Percentiles rank a stretch among this genome's conserved stretches.
Evolutionary conservation across 2,113 vertebrate genomes (phyloP).

Genomic region (Raja brachyura): DNA sequence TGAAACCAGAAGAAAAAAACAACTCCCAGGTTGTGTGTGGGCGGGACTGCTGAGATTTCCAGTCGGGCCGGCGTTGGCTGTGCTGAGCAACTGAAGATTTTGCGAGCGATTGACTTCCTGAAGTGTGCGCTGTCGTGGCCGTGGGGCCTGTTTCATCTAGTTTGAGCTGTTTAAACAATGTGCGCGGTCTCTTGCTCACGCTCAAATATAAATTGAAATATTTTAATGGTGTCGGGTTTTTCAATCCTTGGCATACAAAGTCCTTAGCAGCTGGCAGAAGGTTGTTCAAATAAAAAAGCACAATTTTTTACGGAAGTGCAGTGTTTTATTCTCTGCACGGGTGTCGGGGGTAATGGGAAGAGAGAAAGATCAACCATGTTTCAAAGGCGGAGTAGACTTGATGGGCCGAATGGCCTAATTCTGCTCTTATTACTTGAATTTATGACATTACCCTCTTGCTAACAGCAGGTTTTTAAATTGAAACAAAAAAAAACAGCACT

Average conservation of each 20-base stretch:
- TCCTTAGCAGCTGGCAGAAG: background rate
- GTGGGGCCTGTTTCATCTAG: background rate
- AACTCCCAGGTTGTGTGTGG: background rate
- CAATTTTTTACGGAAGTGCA: constrained; percentile 14
- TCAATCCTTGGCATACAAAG: background rate
- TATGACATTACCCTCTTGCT: background rate
- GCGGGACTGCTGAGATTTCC: background rate
- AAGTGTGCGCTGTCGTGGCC: background rate
- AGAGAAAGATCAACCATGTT: too few species aligned
- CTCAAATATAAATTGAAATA: background rate
- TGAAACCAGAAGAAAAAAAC: background rate
- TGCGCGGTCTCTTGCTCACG: background rate
- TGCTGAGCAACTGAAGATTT: background rate
- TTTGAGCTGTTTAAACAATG: too few species aligned
- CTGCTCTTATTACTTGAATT: too few species aligned
- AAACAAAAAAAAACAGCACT: background rate
- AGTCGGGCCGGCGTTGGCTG: background rate
- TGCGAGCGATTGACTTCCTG: background rate
- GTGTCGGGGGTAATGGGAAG: too few species aligned
- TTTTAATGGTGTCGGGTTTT: too few species aligned
- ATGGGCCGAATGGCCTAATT: too few species aligned
- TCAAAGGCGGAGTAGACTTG: too few species aligned
- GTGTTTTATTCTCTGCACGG: background rate
- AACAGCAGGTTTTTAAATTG: background rate
- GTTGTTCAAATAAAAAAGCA: background rate